A percentile compares a stretch with the other conserved stretches of the same genome.
Evolutionary conservation across 2,888 invertebrate species (phyloP).

Genomic region (Chesias legatella): DNA sequence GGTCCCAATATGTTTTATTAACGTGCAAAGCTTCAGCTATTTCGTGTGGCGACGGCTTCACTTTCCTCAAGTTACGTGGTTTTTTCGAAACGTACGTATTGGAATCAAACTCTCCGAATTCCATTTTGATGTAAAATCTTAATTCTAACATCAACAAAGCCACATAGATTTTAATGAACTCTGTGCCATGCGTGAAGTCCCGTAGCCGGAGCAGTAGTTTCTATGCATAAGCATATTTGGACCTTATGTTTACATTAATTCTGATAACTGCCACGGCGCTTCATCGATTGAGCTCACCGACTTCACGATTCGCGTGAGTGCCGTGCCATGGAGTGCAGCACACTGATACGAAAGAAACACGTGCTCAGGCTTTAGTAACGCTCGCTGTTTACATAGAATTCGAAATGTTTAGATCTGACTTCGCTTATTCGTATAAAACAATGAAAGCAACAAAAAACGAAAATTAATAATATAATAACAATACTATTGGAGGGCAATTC

Average conservation of each 20-base stretch:
- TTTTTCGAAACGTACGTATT: slow-evolving; percentile 24
- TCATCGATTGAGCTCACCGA: no score
- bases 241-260: no score
- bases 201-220: no score
- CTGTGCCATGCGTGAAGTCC: no score
- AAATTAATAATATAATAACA: no score
- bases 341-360: slow-evolving; percentile 8
- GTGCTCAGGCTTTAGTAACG: background rate
- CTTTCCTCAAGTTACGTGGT: slow-evolving; percentile 49
- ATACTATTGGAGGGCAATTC: no score
- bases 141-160: slow-evolving; percentile 14
- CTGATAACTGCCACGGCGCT: no score
- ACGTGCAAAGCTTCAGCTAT: slow-evolving; percentile 44
- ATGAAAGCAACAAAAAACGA: no score
- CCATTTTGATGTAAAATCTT: slow-evolving; percentile 3
- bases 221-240: no score
- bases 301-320: slow-evolving; percentile 5
- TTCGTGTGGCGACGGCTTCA: slow-evolving; percentile 55
- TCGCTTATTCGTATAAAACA: no score
- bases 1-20: slow-evolving; percentile 62
- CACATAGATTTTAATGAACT: slow-evolving; percentile 30
- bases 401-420: slow-evolving; percentile 5
- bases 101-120: slow-evolving; percentile 23
- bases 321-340: slow-evolving; percentile 5
- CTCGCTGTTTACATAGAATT: slow-evolving; percentile 4